phyloP scores from a whole-genome alignment of 1,140 invertebrate genomes.

The Drosophila gunungcola region DNA sequence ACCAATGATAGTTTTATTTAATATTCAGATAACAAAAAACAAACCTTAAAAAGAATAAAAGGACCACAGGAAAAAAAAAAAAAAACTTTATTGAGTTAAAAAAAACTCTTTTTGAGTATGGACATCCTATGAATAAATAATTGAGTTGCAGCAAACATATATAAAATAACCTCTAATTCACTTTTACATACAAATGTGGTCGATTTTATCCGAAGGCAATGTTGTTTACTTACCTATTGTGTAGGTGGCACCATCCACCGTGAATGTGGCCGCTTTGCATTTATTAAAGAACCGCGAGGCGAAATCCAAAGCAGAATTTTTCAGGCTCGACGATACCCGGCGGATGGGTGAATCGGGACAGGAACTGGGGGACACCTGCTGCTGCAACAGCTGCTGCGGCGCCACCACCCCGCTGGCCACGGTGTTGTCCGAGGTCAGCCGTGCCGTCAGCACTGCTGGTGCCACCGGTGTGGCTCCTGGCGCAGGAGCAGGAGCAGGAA shows the following conservation, averaged over 20 bases:
- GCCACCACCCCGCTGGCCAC: constrained; percentile 49
- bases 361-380: constrained; percentile 55
- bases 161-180: no score
- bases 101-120: no score
- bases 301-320: constrained; percentile 80
- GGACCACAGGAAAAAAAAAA: no score
- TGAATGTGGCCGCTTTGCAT: constrained; percentile 92
- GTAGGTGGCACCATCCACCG: constrained; percentile 91
- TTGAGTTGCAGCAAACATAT: no score
- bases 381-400: constrained; percentile 16
- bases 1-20: no score
- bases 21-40: no score
- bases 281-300: constrained; percentile 89
- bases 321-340: constrained; percentile 78
- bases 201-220: no score
- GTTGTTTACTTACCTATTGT: constrained; percentile 89
- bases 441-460: constrained; percentile 52
- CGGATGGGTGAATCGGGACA: constrained; percentile 81
- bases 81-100: no score
- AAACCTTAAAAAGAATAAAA: no score
- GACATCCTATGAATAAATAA: no score
- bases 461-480: constrained; percentile 10
- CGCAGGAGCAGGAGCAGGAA: not conserved
- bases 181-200: no score
- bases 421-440: constrained; percentile 50